phyloP scores from a whole-genome alignment of 2,113 vertebrate genomes.

The Thryonomys swinderianus region DNA sequence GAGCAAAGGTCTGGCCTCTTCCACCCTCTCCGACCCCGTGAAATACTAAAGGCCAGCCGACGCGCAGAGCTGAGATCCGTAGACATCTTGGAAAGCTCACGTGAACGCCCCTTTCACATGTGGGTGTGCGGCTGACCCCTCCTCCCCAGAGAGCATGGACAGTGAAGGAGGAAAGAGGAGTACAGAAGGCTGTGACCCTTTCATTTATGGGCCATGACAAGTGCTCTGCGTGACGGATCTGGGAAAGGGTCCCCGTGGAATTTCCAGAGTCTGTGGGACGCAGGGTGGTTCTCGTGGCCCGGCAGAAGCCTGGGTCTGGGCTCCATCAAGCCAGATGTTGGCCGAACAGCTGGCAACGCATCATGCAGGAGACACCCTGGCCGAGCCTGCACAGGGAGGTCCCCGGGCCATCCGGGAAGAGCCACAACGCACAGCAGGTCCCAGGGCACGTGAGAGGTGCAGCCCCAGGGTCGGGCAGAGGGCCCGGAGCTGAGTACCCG shows the following conservation, averaged over 20 bases:
- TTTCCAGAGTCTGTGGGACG: not conserved
- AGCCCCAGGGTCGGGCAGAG: constrained; percentile 8
- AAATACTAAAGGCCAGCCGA: not conserved
- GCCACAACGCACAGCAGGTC: rapidly evolving
- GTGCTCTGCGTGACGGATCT: not conserved
- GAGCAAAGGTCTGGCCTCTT: not conserved
- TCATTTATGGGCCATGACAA: not conserved
- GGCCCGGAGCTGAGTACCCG: not conserved
- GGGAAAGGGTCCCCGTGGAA: not conserved
- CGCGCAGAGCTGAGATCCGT: not conserved
- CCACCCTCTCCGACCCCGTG: not conserved
- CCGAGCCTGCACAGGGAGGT: not conserved
- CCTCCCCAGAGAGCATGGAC: not conserved
- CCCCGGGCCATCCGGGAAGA: not conserved
- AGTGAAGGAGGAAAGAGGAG: not conserved
- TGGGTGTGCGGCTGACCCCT: not conserved
- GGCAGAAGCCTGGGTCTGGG: rapidly evolving
- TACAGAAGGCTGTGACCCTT: not conserved
- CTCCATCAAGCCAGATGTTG: not conserved
- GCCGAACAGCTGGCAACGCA: not conserved
- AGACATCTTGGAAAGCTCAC: not conserved
- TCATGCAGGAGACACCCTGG: not conserved
- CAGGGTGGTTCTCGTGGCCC: not conserved
- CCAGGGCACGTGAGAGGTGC: not conserved
- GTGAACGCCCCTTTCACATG: not conserved